phyloP scores from a whole-genome alignment of 2,888 invertebrate species.

The Plagodis dolabraria region DNA sequence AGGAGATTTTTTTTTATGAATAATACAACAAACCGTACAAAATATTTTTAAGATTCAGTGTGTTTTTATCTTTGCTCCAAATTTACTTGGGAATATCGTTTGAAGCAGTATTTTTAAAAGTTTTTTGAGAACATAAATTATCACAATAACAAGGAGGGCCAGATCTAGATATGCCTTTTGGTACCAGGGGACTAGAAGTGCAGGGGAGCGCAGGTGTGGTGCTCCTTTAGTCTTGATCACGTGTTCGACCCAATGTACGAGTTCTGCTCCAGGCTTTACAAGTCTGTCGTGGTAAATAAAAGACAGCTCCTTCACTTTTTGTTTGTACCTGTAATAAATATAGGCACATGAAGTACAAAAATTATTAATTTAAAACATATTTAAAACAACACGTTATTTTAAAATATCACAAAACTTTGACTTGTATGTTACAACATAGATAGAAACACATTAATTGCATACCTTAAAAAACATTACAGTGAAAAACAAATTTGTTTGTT shows the following conservation, averaged over 20 bases:
- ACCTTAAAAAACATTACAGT: too few species aligned
- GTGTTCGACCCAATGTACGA: slow-evolving; percentile 58
- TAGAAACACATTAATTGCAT: too few species aligned
- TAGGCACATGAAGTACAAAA: too few species aligned
- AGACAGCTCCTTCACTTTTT: slow-evolving; percentile 49
- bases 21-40: too few species aligned
- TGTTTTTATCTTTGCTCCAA: slow-evolving; percentile 18
- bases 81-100: slow-evolving; percentile 18
- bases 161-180: slow-evolving; percentile 57
- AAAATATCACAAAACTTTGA: too few species aligned
- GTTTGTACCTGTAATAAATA: slow-evolving; percentile 1
- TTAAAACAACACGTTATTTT: too few species aligned
- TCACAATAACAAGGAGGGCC: slow-evolving; percentile 11
- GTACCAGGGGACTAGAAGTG: slow-evolving; percentile 50
- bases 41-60: slow-evolving; percentile 2
- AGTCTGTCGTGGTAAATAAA: slow-evolving; percentile 54
- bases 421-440: too few species aligned
- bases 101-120: slow-evolving; percentile 6
- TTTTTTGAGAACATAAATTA: slow-evolving; percentile 8
- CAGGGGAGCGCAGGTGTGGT: slow-evolving; percentile 53
- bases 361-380: too few species aligned
- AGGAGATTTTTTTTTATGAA: too few species aligned
- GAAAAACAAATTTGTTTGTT: too few species aligned
- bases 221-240: slow-evolving; percentile 54
- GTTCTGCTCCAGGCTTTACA: slow-evolving; percentile 45